Percentiles rank a stretch among this genome's conserved stretches.
Evolutionary conservation across 2,113 vertebrate species (phyloP).

Genomic region (Mesoclemmys tuberculata): DNA sequence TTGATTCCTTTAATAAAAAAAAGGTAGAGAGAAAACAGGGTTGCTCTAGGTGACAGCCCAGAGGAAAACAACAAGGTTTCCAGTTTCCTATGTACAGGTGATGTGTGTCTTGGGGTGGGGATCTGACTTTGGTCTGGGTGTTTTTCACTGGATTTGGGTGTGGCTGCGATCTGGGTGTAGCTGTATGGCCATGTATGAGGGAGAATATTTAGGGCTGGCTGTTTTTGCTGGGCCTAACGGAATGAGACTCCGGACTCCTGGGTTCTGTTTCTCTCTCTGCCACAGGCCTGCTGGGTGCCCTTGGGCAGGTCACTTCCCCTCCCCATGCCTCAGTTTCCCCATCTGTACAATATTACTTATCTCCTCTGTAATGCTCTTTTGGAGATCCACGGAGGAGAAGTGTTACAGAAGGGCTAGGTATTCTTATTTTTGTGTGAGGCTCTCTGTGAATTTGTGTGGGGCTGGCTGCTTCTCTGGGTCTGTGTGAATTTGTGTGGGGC

Average conservation of each 20-base stretch:
- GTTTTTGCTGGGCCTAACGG: background rate
- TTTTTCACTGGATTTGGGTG: background rate
- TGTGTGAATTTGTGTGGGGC: background rate
- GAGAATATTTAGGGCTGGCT: background rate
- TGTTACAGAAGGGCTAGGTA: background rate
- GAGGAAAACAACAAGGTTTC: background rate
- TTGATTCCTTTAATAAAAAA: background rate
- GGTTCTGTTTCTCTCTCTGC: background rate
- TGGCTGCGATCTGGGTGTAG: too few species aligned
- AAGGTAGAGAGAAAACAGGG: background rate
- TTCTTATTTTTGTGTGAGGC: background rate
- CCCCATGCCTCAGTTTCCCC: background rate
- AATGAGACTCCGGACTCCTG: background rate
- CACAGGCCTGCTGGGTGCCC: background rate
- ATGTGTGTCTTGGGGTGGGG: background rate
- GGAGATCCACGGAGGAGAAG: background rate
- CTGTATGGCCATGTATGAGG: background rate
- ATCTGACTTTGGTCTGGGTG: too few species aligned
- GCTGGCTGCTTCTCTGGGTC: background rate
- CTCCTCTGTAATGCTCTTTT: background rate
- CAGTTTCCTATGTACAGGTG: background rate
- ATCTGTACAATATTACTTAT: background rate
- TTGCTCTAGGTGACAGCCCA: background rate
- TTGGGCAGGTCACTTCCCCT: background rate
- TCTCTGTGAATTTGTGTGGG: background rate